A percentile compares a stretch with the other conserved stretches of the same genome.
Evolutionary conservation across 2,888 invertebrate genomes (phyloP).

Genomic region (Drosophila villosipedis): DNA sequence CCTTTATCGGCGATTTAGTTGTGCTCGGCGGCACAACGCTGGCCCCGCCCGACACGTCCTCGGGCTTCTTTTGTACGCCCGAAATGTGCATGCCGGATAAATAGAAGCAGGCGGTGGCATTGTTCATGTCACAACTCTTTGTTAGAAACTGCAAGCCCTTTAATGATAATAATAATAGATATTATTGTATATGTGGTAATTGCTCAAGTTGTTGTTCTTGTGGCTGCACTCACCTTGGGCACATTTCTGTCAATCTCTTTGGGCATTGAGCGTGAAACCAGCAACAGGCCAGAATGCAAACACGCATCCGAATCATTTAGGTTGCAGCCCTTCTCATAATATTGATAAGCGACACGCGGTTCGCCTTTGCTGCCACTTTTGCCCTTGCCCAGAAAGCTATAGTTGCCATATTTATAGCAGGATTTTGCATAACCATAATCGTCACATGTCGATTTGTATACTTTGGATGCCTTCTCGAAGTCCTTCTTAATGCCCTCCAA

Average conservation of each 20-base stretch:
- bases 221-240: slow-evolving; percentile 86
- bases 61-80: slow-evolving; percentile 88
- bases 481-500: slow-evolving; percentile 94
- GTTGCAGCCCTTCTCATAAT: slow-evolving; percentile 92
- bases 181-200: neutral
- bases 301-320: slow-evolving; percentile 90
- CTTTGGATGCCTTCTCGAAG: slow-evolving; percentile 91
- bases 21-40: slow-evolving; percentile 1
- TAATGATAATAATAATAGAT: neutral
- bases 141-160: slow-evolving; percentile 88
- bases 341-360: slow-evolving; percentile 88
- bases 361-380: slow-evolving; percentile 86
- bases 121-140: slow-evolving; percentile 87
- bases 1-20: slow-evolving; percentile 48
- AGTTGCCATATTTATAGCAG: slow-evolving; percentile 94
- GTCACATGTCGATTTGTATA: slow-evolving; percentile 95
- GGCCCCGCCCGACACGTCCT: slow-evolving; percentile 58
- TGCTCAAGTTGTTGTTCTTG: neutral
- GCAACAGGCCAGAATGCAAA: slow-evolving; percentile 90
- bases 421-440: slow-evolving; percentile 93
- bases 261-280: slow-evolving; percentile 87
- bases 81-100: slow-evolving; percentile 92
- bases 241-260: slow-evolving; percentile 87
- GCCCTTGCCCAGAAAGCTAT: slow-evolving; percentile 89
- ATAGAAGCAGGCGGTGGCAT: slow-evolving; percentile 92